Evolutionary conservation across 2,888 invertebrate genomes (phyloP), one percentile per base, ranked within the genome.

Genomic region (Nudaria mundana): DNA sequence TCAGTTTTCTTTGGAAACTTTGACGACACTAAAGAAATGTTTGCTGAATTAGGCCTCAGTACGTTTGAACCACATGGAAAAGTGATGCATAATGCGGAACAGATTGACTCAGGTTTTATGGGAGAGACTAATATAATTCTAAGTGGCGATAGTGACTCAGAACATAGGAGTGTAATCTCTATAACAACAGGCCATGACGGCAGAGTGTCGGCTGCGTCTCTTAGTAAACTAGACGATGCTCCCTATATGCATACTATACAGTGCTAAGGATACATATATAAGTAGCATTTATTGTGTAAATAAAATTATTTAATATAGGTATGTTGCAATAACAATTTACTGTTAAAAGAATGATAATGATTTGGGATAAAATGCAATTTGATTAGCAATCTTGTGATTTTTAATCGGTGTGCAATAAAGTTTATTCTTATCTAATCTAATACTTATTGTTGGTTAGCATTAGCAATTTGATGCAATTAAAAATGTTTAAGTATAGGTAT

Each of bases 1-100:
- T 96, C 95, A 7, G 95, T 96, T 7, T 94, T 95, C 69, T 95
- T 95, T 64, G 95, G 94, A 4, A 93, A 93, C 70, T 92, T 93
- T 56, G 84, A 87, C 29, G 87, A 88, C 42, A 76, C 87, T 0
- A 85, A 84, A 35, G 80, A 85, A 52, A 67, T 87, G 51, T 72
- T 83, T 5, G 79, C 79, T 12, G 86, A 86, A 44, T 66, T 88
- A 30, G 80, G 77, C 7, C 48, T 84, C 22, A 68, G 63, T 26
- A 65, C 64, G 24, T 80, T 77, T 41, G 80, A 78, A 20, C 61
- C 70, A 35, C 71, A 67, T 23, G 66, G 40, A 23, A 77, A 77
- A 40, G 48, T 70, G 31, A 46, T 56, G 31, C 66, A 68, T 10
- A 62, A 49, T 37, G 75, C 77, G 44, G 84, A 84, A 30, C 87